phyloP scores from a whole-genome alignment of 2,797 vertebrate genomes.

The Malurus leucopterus region DNA sequence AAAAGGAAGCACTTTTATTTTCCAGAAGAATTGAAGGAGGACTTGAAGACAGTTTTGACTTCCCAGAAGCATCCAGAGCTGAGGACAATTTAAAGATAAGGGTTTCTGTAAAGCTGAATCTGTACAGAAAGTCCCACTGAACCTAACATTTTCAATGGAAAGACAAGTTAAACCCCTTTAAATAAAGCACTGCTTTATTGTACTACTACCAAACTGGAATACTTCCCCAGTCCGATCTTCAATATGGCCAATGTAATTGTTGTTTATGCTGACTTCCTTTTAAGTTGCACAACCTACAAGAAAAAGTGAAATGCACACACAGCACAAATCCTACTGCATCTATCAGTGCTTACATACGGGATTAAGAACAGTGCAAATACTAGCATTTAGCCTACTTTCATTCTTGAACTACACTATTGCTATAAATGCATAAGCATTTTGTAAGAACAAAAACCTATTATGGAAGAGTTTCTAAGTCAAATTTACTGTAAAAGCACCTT shows the following conservation, averaged over 20 bases:
- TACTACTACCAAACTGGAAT: neutral
- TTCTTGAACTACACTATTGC: constrained; percentile 33
- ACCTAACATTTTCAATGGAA: neutral
- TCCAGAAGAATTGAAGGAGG: neutral
- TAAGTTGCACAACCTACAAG: neutral
- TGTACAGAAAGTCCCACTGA: neutral
- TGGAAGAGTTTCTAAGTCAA: constrained; percentile 1
- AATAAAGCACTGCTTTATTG: neutral
- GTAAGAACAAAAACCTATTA: neutral
- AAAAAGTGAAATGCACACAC: constrained; percentile 11
- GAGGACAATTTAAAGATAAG: neutral
- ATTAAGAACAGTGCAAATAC: constrained; percentile 16
- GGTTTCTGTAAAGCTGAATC: neutral
- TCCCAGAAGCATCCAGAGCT: neutral
- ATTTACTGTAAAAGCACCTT: constrained; percentile 44
- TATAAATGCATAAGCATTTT: neutral
- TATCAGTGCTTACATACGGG: neutral
- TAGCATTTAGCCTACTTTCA: neutral
- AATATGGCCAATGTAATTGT: neutral
- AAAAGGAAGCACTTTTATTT: neutral
- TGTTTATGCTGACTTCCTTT: neutral
- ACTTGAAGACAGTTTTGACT: neutral
- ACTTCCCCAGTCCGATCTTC: neutral
- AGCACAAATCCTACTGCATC: neutral
- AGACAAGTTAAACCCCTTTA: neutral